Base-by-base conservation (phyloP, 2,113 vertebrate species). In the Rutilus rutilus region DNA sequence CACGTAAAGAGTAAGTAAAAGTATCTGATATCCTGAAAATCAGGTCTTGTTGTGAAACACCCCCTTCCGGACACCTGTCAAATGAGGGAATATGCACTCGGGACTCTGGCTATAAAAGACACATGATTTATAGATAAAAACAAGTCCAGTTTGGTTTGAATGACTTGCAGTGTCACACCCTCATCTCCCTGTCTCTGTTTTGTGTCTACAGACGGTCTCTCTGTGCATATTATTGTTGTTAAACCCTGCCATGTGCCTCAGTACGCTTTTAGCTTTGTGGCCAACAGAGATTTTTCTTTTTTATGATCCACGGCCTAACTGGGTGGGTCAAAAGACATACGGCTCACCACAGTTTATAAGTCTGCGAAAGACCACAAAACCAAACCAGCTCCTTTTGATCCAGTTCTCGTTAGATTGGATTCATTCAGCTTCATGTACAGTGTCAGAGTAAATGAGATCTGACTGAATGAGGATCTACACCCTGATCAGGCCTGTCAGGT, bases 61-160 rank as follows among this genome's bases (percentile, higher is more conserved):
- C 8, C 33, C 19, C 19, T 23, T 71, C 8, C 23, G 67, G 67
- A 87, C 83, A 84, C 86, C 75, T 52, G 59, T 87, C 82, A 75
- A 85, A 65, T 57, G 65, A 75, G 75, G 79, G 86, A 60, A 79
- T 79, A 73, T 47, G 47, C 83, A 69, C 52, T 27, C 17, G 1
- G 67, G 67, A 69, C 65, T 36, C 33, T 10, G 65, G 36, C 33
- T 71, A 42, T 71, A 71, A 71, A 42, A 71, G 67, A 42, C 14
- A 23, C 67, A 42, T n/a, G 67, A 42, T 71, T 71, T 42, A 42
- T 11, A 23, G 36, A 71, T n/a, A 71, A 71, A 71, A 71, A n/a
- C 36, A 42, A 23, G 36, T n/a, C 36, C 9, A 1, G 36, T 21
- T 71, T 4, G 3, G 67, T 42, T n/a, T 23, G 36, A 7, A 74